Conservation (phyloP, 2,888 invertebrate genomes). For the Acanthoscelides obtectus region DNA sequence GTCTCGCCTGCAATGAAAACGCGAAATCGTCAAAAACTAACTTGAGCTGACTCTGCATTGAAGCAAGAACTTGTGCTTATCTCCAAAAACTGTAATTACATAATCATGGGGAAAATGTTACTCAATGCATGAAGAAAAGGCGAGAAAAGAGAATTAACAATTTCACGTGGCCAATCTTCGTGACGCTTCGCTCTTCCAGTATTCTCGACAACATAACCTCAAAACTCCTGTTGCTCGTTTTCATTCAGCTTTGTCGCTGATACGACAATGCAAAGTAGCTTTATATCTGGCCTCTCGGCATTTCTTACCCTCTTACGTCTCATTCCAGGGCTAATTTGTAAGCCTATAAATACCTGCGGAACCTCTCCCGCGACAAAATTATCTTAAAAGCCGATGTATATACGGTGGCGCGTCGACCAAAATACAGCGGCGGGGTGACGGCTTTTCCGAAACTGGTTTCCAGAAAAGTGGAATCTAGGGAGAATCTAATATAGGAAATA, state of each 20-base stretch:
- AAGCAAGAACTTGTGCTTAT: too few relatives aligned
- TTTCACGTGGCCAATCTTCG: too few relatives aligned
- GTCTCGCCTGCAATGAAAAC: too few relatives aligned
- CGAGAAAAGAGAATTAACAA: too few relatives aligned
- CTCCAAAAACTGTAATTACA: too few relatives aligned
- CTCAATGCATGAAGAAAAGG: too few relatives aligned
- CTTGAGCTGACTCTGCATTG: too few relatives aligned
- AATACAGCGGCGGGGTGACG: neutral
- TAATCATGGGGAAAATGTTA: too few relatives aligned
- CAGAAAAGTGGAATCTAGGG: too few relatives aligned
- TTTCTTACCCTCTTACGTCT: neutral
- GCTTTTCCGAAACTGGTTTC: neutral
- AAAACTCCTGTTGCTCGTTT: neutral
- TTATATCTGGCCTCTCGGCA: neutral
- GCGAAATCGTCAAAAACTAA: too few relatives aligned
- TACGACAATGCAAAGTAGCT: neutral
- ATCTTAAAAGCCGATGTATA: neutral
- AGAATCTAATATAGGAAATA: too few relatives aligned
- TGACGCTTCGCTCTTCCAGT: neutral
- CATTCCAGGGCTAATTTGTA: neutral
- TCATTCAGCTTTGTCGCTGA: neutral
- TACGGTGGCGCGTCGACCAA: neutral
- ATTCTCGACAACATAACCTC: neutral
- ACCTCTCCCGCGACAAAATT: neutral
- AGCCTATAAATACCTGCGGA: neutral